phyloP scores from a whole-genome alignment of 2,797 vertebrate genomes.

The Urophycis tenuis region DNA sequence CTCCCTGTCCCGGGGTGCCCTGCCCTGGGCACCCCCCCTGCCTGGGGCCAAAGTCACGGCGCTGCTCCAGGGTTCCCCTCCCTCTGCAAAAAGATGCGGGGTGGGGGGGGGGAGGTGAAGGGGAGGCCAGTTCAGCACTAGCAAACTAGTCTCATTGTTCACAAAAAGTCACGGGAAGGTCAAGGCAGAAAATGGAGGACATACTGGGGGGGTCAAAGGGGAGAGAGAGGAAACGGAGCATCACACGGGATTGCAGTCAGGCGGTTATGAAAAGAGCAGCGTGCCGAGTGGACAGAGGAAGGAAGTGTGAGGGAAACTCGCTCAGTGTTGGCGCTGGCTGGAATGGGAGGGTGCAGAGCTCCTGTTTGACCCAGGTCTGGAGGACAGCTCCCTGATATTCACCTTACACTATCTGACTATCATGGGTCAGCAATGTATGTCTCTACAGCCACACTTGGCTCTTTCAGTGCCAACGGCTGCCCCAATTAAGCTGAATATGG shows the following conservation, averaged over 20 bases:
- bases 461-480: neutral
- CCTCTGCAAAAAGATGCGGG: conserved; percentile 70
- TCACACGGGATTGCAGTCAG: conserved; percentile 39
- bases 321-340: no score
- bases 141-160: conserved; percentile 44
- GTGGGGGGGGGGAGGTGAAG: no score
- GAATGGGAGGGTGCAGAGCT: conserved; percentile 52
- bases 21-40: conserved; percentile 50
- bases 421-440: neutral
- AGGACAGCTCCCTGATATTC: neutral
- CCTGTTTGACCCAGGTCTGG: conserved; percentile 38
- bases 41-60: conserved; percentile 51
- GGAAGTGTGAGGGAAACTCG: conserved; percentile 16
- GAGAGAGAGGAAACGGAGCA: conserved; percentile 21
- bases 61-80: conserved; percentile 63
- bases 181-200: conserved; percentile 21
- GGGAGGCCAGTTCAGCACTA: neutral
- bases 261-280: conserved; percentile 21
- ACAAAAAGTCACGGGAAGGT: conserved; percentile 54
- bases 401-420: neutral
- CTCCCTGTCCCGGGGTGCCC: conserved; percentile 44
- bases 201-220: conserved; percentile 38
- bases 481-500: neutral
- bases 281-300: conserved; percentile 32
- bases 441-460: neutral